Percentiles rank a stretch among this genome's conserved stretches.
phyloP scores from a whole-genome alignment of 2,888 invertebrate genomes.

The Pristionchus japonicus region DNA sequence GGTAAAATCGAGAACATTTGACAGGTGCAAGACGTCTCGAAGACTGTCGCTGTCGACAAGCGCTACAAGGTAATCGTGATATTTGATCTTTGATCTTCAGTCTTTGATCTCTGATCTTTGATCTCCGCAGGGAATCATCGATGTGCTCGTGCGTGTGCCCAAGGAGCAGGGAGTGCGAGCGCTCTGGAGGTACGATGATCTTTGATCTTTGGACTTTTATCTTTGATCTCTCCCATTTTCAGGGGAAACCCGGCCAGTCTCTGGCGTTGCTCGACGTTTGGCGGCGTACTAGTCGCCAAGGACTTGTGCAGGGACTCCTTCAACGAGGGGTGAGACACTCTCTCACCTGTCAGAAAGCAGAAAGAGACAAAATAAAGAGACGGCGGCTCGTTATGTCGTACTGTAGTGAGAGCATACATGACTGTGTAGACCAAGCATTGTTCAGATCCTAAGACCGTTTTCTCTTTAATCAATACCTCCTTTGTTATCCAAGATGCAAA shows the following conservation, averaged over 20 bases:
- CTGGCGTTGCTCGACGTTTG: conserved; percentile 87
- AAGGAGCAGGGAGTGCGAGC: conserved; percentile 71
- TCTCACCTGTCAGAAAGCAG: too few relatives aligned
- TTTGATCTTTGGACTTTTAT: neutral
- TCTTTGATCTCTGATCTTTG: neutral
- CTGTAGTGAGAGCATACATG: too few relatives aligned
- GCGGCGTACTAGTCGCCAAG: conserved; percentile 93
- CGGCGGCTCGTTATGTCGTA: too few relatives aligned
- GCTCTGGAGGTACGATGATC: conserved; percentile 74
- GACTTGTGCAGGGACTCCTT: conserved; percentile 72
- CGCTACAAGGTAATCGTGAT: neutral
- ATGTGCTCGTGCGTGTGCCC: conserved; percentile 63
- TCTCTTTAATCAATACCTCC: too few relatives aligned
- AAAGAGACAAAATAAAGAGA: too few relatives aligned
- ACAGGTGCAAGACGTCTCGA: too few relatives aligned
- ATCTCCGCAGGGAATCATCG: conserved; percentile 57
- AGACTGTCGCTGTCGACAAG: too few relatives aligned
- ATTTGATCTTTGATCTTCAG: neutral
- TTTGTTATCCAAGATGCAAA: too few relatives aligned
- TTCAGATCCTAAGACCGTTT: too few relatives aligned
- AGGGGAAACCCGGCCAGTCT: conserved; percentile 73
- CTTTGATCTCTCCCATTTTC: neutral
- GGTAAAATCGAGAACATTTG: too few relatives aligned
- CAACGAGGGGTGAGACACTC: conserved; percentile 48
- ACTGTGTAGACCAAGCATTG: too few relatives aligned